phyloP scores from a whole-genome alignment of 1,140 invertebrate species.

The Papilio polyxenes region DNA sequence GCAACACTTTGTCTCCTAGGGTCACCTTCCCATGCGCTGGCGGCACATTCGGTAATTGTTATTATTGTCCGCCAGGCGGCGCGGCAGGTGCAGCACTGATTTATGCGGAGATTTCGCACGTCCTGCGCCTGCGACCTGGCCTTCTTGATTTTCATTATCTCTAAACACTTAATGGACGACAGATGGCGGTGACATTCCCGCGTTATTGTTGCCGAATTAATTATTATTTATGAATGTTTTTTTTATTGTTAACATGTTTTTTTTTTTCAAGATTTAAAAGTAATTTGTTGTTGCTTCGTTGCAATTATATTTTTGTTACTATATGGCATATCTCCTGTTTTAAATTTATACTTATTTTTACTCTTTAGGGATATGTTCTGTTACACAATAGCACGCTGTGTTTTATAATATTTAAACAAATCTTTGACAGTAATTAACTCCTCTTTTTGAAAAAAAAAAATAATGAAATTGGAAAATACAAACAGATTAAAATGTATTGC shows the following conservation, averaged over 20 bases:
- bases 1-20: conserved; percentile 38
- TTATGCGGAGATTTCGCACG: conserved; percentile 37
- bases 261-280: neutral
- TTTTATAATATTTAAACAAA: no score
- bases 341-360: no score
- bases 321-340: no score
- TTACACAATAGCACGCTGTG: no score
- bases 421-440: no score
- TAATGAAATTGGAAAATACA: no score
- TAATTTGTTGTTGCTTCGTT: neutral
- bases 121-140: conserved; percentile 38
- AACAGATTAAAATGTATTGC: no score
- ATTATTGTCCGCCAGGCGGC: conserved; percentile 56
- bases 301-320: no score
- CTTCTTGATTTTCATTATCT: conserved; percentile 35
- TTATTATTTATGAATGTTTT: neutral
- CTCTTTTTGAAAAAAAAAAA: no score
- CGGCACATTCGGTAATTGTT: conserved; percentile 64
- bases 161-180: conserved; percentile 15
- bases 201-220: neutral
- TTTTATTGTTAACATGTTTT: neutral
- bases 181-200: neutral
- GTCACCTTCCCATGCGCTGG: conserved; percentile 58
- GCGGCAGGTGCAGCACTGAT: conserved; percentile 56
- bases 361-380: no score